Evolutionary conservation across 2,888 invertebrate species (phyloP).

Genomic region (Hydrotaea cyrtoneurina): DNA sequence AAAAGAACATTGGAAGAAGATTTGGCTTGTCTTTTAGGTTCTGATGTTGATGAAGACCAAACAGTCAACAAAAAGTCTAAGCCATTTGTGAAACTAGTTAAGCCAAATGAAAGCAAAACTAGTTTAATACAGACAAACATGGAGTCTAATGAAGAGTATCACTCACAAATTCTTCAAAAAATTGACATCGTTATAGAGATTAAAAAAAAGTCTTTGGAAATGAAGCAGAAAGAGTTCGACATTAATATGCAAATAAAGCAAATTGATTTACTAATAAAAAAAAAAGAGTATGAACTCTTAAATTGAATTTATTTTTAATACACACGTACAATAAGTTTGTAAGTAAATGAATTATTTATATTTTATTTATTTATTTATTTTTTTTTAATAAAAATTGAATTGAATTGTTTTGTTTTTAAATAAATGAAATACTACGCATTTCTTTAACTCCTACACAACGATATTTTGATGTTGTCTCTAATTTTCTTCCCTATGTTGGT

Average conservation of each 20-base stretch:
- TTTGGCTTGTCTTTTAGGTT: background rate
- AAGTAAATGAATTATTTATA: slow-evolving; percentile 5
- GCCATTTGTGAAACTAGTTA: background rate
- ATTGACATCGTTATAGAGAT: slow-evolving; percentile 29
- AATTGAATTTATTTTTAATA: background rate
- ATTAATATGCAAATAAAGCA: slow-evolving; percentile 7
- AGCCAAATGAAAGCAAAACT: background rate
- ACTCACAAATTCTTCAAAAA: slow-evolving; percentile 36
- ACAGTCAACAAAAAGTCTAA: slow-evolving; percentile 14
- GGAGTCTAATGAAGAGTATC: slow-evolving; percentile 29
- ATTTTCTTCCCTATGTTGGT: slow-evolving; percentile 39
- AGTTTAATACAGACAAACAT: slow-evolving; percentile 1
- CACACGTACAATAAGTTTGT: slow-evolving; percentile 15
- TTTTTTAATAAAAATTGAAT: background rate
- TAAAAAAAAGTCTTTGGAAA: slow-evolving; percentile 18
- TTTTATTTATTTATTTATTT: background rate
- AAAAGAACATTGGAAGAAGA: slow-evolving; percentile 7
- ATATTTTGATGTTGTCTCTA: slow-evolving; percentile 32
- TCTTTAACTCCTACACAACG: slow-evolving; percentile 21
- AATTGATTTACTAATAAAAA: background rate
- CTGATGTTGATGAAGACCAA: background rate
- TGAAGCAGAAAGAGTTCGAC: background rate
- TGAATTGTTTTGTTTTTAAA: background rate
- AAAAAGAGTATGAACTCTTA: slow-evolving; percentile 18
- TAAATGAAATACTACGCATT: slow-evolving; percentile 20